Conservation (phyloP, 2,113 vertebrate genomes). For the Bufo bufo region DNA sequence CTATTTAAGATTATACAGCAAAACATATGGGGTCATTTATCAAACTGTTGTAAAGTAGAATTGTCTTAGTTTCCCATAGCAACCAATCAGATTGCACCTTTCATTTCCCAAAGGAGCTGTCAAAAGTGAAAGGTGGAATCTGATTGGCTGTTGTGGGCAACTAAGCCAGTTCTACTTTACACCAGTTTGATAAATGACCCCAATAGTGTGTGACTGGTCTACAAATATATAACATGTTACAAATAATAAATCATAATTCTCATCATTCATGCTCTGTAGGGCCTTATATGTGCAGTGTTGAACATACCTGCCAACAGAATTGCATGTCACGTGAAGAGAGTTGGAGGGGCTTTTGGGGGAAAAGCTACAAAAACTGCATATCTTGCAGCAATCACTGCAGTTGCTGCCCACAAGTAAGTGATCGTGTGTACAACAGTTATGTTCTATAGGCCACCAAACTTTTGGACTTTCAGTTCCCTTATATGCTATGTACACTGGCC, state of each 20-base stretch:
- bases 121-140: no score
- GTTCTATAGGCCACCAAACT: not conserved
- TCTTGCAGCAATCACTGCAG: constrained; percentile 70
- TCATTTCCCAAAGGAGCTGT: no score
- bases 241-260: not conserved
- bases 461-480: no score
- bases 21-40: no score
- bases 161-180: no score
- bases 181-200: no score
- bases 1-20: no score
- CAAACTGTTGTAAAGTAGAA: no score
- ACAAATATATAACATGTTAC: not conserved
- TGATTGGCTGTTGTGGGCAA: no score
- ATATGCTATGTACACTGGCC: no score
- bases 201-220: not conserved
- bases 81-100: no score
- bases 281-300: constrained; percentile 67
- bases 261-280: constrained; percentile 58
- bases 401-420: constrained; percentile 77
- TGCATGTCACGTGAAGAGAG: constrained; percentile 72
- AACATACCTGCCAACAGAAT: constrained; percentile 73
- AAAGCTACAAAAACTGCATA: constrained; percentile 69
- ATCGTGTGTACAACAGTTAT: not conserved
- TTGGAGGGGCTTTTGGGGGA: constrained; percentile 78
- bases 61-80: no score